Evolutionary conservation across 2,113 vertebrate genomes (phyloP).

Genomic region (Corapipo altera): DNA sequence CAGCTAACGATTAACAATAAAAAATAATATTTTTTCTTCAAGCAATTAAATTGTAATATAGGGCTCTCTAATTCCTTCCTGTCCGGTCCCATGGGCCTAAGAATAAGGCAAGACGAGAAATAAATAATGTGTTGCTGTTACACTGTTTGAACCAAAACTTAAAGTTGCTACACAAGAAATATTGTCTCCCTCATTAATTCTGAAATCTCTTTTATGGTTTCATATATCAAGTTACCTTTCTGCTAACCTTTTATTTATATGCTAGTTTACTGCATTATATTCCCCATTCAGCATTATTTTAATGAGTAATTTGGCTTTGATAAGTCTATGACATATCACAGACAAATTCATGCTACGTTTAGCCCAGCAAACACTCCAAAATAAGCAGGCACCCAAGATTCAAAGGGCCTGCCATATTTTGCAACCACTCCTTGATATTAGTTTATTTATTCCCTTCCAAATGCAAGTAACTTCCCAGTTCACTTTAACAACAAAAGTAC

Average conservation of each 20-base stretch:
- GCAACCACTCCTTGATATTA: not conserved
- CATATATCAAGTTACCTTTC: conserved; percentile 63
- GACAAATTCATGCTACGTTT: not conserved
- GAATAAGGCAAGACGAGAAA: conserved; percentile 74
- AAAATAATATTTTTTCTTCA: conserved; percentile 80
- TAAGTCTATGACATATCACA: not conserved
- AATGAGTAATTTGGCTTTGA: conserved; percentile 50
- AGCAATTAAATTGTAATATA: conserved; percentile 80
- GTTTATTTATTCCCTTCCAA: conserved; percentile 35
- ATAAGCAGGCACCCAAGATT: not conserved
- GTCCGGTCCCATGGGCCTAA: conserved; percentile 68
- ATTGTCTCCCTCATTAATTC: conserved; percentile 63
- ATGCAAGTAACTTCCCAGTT: not conserved
- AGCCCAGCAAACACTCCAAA: not conserved
- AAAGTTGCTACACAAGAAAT: conserved; percentile 62
- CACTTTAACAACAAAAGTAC: not conserved
- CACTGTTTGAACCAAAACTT: conserved; percentile 62
- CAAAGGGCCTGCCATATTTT: not conserved
- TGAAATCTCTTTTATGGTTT: conserved; percentile 64
- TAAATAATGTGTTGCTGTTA: conserved; percentile 70
- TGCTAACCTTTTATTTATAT: conserved; percentile 43
- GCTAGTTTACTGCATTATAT: not conserved
- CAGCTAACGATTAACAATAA: conserved; percentile 76
- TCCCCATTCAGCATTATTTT: conserved; percentile 61
- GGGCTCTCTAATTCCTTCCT: conserved; percentile 79